Evolutionary conservation across 2,113 vertebrate genomes (phyloP).

Genomic region (Smithornis capensis): DNA sequence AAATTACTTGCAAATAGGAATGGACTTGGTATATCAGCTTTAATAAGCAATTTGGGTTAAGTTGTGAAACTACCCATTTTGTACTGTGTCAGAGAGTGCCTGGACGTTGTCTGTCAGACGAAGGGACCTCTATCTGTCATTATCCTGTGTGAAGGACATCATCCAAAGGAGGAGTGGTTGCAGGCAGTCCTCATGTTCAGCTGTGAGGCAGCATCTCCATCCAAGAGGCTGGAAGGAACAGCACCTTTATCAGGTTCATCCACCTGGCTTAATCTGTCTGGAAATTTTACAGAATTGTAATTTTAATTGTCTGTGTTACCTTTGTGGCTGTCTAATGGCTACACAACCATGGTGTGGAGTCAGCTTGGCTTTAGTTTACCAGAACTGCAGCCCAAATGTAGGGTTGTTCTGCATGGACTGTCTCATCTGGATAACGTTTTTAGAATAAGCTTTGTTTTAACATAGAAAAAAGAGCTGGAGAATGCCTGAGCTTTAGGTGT

Average conservation of each 20-base stretch:
- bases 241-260: background rate
- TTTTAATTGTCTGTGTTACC: background rate
- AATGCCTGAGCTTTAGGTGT: background rate
- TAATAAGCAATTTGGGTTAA: background rate
- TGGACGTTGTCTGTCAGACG: background rate
- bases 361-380: background rate
- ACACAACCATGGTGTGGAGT: no score
- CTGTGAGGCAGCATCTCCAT: background rate
- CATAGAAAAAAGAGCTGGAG: background rate
- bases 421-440: background rate
- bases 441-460: background rate
- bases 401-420: background rate
- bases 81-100: no score
- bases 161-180: background rate
- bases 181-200: rapidly evolving
- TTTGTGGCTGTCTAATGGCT: background rate
- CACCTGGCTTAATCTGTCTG: background rate
- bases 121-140: background rate
- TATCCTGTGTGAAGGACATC: background rate
- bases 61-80: background rate
- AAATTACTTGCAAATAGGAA: background rate
- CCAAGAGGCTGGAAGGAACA: background rate
- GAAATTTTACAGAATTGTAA: background rate
- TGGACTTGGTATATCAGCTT: background rate
- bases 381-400: background rate